phyloP scores from a whole-genome alignment of 2,113 vertebrate species.

The Paratilapia polleni region DNA sequence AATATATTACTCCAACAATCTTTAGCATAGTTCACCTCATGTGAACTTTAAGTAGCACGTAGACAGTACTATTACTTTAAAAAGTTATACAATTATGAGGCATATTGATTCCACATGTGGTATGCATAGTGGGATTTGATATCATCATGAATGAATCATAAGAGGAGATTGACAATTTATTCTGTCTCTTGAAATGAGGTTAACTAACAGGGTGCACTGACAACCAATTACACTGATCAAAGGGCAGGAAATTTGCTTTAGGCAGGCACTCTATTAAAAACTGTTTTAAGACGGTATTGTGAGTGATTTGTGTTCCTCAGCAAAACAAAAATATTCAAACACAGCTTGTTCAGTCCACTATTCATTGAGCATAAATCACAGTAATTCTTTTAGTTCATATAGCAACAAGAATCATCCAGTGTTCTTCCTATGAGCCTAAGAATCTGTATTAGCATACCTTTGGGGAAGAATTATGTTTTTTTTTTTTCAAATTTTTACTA shows the following conservation, averaged over 20 bases:
- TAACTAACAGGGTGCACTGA: background rate
- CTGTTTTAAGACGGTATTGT: background rate
- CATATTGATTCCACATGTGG: background rate
- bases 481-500: background rate
- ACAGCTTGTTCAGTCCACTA: background rate
- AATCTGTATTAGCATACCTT: conserved; percentile 11
- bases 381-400: background rate
- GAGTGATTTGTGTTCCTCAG: background rate
- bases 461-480: background rate
- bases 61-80: background rate
- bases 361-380: background rate
- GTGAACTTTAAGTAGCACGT: background rate
- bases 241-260: background rate
- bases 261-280: background rate
- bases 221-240: background rate
- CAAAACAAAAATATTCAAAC: background rate
- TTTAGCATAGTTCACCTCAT: background rate
- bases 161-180: background rate
- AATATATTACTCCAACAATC: background rate
- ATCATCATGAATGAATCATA: background rate
- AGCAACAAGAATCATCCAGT: background rate
- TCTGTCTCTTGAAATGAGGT: background rate
- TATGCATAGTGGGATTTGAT: background rate
- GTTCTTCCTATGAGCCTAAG: background rate
- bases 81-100: background rate